These are phyloP conservation scores for Cheilosia scutellata DNA, from an alignment of 2,888 invertebrate species.

Conservation along the genomic window DNA sequence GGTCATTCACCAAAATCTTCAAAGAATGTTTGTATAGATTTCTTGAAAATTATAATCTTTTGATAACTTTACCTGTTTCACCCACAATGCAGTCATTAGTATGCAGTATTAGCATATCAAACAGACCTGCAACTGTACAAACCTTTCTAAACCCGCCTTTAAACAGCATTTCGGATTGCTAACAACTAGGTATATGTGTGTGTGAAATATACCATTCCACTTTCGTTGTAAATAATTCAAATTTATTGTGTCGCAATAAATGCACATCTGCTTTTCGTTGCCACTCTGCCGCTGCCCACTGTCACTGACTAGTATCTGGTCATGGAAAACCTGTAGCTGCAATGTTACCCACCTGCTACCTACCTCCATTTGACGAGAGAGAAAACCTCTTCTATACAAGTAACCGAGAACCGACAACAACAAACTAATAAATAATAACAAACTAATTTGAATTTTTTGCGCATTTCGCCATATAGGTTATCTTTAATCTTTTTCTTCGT, in stretches of 20 bases:
- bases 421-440: slow-evolving; percentile 61
- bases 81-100: background rate
- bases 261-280: slow-evolving; percentile 44
- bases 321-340: slow-evolving; percentile 51
- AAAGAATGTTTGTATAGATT: too few species aligned
- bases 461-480: slow-evolving; percentile 72
- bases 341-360: slow-evolving; percentile 24
- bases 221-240: slow-evolving; percentile 24
- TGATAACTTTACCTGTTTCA: background rate
- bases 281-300: background rate
- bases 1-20: too few species aligned
- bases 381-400: slow-evolving; percentile 12
- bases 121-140: slow-evolving; percentile 1
- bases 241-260: slow-evolving; percentile 47
- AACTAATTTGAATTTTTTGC: slow-evolving; percentile 72
- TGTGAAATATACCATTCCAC: slow-evolving; percentile 23
- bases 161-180: background rate
- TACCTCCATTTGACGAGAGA: slow-evolving; percentile 7
- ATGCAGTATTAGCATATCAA: background rate
- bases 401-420: slow-evolving; percentile 20
- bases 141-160: slow-evolving; percentile 21
- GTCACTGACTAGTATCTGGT: background rate
- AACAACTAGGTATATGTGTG: too few species aligned
- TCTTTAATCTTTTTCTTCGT: slow-evolving; percentile 52
- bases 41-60: background rate